Evolutionary conservation across 2,113 vertebrate species (phyloP).

Genomic region (Pycnonotus jocosus): DNA sequence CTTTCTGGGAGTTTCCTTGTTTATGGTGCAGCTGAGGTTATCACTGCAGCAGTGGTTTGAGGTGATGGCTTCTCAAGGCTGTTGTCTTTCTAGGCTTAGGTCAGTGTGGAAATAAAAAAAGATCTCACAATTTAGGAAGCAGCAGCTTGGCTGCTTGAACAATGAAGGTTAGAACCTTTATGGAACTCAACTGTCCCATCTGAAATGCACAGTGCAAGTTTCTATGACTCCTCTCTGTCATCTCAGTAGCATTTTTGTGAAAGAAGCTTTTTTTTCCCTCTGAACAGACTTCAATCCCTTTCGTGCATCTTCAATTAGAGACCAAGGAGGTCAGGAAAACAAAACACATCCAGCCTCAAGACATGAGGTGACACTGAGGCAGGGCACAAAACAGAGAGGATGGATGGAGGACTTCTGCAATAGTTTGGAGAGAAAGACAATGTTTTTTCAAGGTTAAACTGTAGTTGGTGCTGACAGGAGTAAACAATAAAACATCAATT

Average conservation of each 20-base stretch:
- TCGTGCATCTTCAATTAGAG: not conserved
- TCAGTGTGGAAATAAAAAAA: not conserved
- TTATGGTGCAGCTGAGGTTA: not conserved
- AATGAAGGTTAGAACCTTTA: not conserved
- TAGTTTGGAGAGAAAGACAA: not conserved
- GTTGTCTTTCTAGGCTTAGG: not conserved
- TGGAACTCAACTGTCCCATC: not conserved
- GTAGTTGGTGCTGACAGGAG: not conserved
- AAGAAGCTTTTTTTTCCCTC: not conserved
- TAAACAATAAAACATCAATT: not conserved
- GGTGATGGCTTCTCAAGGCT: not conserved
- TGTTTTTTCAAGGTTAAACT: not conserved
- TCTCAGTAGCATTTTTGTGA: not conserved
- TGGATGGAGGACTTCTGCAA: not conserved
- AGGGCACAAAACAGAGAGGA: not conserved
- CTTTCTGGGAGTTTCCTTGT: not conserved
- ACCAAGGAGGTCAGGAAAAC: not conserved
- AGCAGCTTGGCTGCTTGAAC: not conserved
- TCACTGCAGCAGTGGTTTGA: not conserved
- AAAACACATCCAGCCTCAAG: not conserved
- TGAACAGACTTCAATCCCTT: not conserved
- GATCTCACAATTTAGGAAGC: not conserved
- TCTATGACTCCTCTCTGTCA: not conserved
- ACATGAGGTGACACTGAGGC: not conserved
- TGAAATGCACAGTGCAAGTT: not conserved